Evolutionary conservation across 2,888 invertebrate genomes (phyloP), one percentile per base, ranked within the genome.

Genomic region (Spodoptera exigua): DNA sequence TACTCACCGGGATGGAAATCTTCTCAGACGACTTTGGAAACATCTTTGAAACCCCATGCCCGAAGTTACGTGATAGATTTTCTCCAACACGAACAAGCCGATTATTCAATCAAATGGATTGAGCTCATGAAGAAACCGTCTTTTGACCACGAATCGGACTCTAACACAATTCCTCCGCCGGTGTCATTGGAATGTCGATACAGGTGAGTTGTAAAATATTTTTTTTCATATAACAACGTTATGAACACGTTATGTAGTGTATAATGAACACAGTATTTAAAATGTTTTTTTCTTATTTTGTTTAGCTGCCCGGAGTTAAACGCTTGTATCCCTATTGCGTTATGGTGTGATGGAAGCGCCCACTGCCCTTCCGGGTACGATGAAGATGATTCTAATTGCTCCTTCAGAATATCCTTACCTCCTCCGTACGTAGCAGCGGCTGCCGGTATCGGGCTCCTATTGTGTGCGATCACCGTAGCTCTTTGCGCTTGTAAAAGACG

Each of bases 291-390:
- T 16, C 1, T 46, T 40, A 13, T 48, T 45, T 78, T 78, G 83
- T 89, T 52, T 90, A 97, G 97, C 82, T 97, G 97, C 80, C 97
- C 97, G 0, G 97, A 97, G 84, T 90, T 97, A 51, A 96, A 97
- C 66, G 97, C 97, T 0, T 97, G 97, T 85, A 97, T 97, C 78
- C 96, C 96, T 66, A 95, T 96, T 1, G 95, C 96, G 1, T 86
- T 97, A 3, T 97, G 97, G 97, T 97, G 97, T 86, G 97, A 97
- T 83, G 97, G 97, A 0, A 95, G 96, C 40, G 92, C 95, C 1
- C 97, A 97, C 81, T 97, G 97, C 83, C 97, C 97, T 12, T 97
- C 97, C 3, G 97, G 97, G 1, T 97, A 95, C 86, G 97, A 97
- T 84, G 97, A 97, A 89, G 96, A 96, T 70, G 97, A 97, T 79